These are phyloP conservation scores for Dissostichus mawsoni DNA, from an alignment of 2,113 vertebrate genomes.

Conservation along the genomic window DNA sequence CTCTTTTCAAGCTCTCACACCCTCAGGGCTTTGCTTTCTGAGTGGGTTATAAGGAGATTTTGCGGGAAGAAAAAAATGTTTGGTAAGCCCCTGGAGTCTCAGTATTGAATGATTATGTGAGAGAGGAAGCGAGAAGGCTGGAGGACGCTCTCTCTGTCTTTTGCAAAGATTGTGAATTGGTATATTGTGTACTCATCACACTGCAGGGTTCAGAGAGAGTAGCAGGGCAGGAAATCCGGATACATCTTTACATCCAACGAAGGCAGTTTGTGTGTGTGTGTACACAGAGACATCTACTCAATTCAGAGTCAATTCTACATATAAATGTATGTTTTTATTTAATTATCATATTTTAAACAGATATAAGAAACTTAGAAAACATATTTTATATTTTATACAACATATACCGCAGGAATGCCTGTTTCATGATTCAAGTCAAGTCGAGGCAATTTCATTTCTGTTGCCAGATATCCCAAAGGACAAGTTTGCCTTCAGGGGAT, in stretches of 20 bases:
- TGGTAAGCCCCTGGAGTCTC: constrained; percentile 17
- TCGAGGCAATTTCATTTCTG: no score
- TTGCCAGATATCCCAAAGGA: no score
- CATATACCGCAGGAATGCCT: no score
- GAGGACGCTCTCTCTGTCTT: not conserved
- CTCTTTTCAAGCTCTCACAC: constrained; percentile 26
- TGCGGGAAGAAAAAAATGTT: constrained; percentile 15
- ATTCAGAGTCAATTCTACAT: no score
- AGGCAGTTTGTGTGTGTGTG: not conserved
- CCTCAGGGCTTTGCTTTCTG: constrained; percentile 19
- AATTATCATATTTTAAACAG: no score
- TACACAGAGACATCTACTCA: no score
- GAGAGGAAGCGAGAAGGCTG: not conserved
- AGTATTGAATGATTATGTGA: constrained; percentile 10
- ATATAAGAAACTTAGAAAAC: no score
- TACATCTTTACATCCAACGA: not conserved
- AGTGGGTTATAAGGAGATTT: constrained; percentile 45
- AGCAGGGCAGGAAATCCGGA: constrained; percentile 13
- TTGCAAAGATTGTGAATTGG: constrained; percentile 9
- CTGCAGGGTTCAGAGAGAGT: constrained; percentile 18
- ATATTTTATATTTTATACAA: no score
- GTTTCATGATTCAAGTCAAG: no score
- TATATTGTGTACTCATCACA: not conserved
- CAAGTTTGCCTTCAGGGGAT: no score
- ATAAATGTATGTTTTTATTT: no score